Base-by-base conservation (phyloP, 2,797 vertebrate species). In the Neoniphon sammara region DNA sequence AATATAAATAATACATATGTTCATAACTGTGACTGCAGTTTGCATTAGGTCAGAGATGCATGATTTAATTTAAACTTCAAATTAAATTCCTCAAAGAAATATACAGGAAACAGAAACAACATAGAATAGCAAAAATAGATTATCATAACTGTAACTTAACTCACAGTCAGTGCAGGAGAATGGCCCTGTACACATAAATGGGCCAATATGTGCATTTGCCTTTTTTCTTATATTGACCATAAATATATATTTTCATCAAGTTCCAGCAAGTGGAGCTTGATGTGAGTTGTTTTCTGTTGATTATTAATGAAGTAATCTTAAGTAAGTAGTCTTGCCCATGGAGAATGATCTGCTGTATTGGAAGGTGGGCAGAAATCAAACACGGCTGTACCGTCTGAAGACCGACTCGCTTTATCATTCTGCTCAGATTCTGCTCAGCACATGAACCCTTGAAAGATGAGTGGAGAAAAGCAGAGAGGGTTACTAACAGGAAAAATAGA, bases 401-500 rank as follows among this genome's bases (percentile, higher is more conserved):
- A n/a, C 14, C 50, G n/a, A 14, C 0, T 49, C 61, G 27, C 25
- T 44, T 74, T 42, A 10, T 64, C 12, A 1, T 58, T 39, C 42
- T 30, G 1, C 54, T 53, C 56, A 58, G n/a, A 52, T 57, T 39
- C 31, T 55, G 14, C n/a, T 39, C 10, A 20, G 56, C 54, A 31
- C 18, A 68, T 53, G 44, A 36, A 46, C 23, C 59, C 65, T 75
- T 46, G 55, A 72, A 39, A 80, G 46, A 65, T 17, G 36, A 50
- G 30, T 39, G 25, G 30, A 17, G 11, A 30, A 47, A 70, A 52
- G 21, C 25, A 62, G 67, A 52, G 54, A 25, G 11, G 23, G 10
- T 63, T 62, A 56, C 15, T 8, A 21, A 25, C 57, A 39, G 62
- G 68, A 82, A 23, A 78, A 72, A 46, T 50, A 6, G 52, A 46